These are phyloP conservation scores for Drosophila bocqueti DNA, from an alignment of 1,140 invertebrate species.

Conservation along the genomic window DNA sequence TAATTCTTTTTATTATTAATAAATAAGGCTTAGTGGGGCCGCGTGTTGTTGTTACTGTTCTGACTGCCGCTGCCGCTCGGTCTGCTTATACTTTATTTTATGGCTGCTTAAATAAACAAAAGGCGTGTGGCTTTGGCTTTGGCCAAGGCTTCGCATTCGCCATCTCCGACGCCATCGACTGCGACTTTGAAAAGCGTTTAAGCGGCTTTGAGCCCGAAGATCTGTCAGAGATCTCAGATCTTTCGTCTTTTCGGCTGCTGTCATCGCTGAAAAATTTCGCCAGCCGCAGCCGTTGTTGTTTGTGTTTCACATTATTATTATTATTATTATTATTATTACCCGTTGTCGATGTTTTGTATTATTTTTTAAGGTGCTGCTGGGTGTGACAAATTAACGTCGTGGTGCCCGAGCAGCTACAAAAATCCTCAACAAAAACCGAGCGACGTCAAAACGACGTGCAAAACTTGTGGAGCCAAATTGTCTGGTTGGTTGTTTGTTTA, in stretches of 20 bases:
- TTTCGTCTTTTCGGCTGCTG: conserved; percentile 59
- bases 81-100: conserved; percentile 76
- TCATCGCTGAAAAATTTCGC: conserved; percentile 82
- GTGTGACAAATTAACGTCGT: conserved; percentile 78
- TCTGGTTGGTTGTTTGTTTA: conserved; percentile 78
- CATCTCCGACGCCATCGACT: conserved; percentile 5
- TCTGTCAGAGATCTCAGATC: conserved; percentile 52
- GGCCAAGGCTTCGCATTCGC: conserved; percentile 24
- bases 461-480: conserved; percentile 78
- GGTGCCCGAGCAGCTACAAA: conserved; percentile 26
- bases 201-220: conserved; percentile 65
- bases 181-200: conserved; percentile 78
- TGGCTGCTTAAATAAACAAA: conserved; percentile 75
- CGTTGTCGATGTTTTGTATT: conserved; percentile 43
- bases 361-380: conserved; percentile 65
- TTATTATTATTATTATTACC: conserved; percentile 57
- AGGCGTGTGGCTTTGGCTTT: conserved; percentile 79
- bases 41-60: conserved; percentile 50
- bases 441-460: conserved; percentile 58
- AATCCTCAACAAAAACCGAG: conserved; percentile 44
- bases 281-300: conserved; percentile 57
- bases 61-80: conserved; percentile 59
- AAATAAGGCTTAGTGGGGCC: conserved; percentile 71
- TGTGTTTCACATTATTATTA: conserved; percentile 53
- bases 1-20: conserved; percentile 78